Base-by-base conservation (phyloP, 2,113 vertebrate genomes). In the Ahaetulla prasina region DNA sequence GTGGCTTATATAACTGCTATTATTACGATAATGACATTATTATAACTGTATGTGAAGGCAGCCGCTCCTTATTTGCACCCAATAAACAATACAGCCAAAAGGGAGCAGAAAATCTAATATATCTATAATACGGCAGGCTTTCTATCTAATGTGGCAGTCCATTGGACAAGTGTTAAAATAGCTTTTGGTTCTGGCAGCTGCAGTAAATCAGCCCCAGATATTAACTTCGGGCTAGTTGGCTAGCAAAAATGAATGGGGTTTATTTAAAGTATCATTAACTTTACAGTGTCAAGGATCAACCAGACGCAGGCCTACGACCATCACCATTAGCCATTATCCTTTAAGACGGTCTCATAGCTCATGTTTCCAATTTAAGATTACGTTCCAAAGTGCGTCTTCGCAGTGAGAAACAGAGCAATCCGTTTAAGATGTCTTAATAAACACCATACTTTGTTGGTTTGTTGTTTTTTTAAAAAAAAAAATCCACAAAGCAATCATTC, bases 251-350 rank as follows among this genome's bases (percentile, higher is more conserved):
- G 0, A 25, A 23, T 9, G 14, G 3, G 1, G 3, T 55, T 22
- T 88, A 8, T 35, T 88, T 88, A 35, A 35, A 54, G 27, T 30
- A 63, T 20, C 8, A 57, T 20, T 20, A 89, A 12, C 45, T 9
- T 57, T 49, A 4, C 30, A 68, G 30, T n/a, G 63, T 22, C 35
- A 39, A 50, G 49, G 49, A 12, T 53, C 63, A 52, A 53, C 49
- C 63, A 80, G 20, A 25, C 2, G 2, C 3, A 2, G 23, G 84
- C 3, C 14, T 8, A 10, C 4, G 0, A 1, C 50, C 3, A 27
- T 68, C 57, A 30, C 7, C 49, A 22, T 80, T 39, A 80, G 39
- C 68, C 35, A 39, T 35, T 8, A 35, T 68, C 30, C n/a, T 68
- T 68, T 68, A 39, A n/a, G 6, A 74, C 3, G 16, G n/a, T 20